phyloP scores from a whole-genome alignment of 37 sponge, comb jelly and placozoan genomes.

The Eunapius fragilis region DNA sequence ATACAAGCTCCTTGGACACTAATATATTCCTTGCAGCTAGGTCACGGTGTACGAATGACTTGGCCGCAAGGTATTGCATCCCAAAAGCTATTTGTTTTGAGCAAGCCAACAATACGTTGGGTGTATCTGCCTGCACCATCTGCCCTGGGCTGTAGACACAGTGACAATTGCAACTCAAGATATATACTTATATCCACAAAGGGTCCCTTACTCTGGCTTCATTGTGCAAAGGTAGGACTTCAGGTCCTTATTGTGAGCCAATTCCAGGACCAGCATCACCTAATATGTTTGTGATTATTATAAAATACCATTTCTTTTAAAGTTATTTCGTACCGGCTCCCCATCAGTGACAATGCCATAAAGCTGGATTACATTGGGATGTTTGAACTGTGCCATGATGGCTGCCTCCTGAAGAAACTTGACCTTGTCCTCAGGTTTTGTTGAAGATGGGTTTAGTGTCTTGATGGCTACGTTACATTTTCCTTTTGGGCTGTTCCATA shows the following conservation, averaged over 20 bases:
- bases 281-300: neutral
- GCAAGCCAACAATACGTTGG: neutral
- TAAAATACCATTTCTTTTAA: too few relatives aligned
- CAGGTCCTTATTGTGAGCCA: neutral
- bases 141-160: neutral
- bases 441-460: neutral
- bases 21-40: neutral
- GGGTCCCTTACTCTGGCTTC: neutral
- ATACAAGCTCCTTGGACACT: neutral
- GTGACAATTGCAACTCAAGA: neutral
- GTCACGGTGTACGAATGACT: constrained; percentile 13
- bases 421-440: neutral
- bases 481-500: neutral
- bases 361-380: neutral
- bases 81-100: neutral
- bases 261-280: neutral
- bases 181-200: neutral
- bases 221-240: neutral
- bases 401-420: neutral
- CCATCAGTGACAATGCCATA: neutral
- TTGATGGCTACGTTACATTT: neutral
- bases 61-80: constrained; percentile 7
- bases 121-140: neutral
- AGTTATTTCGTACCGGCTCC: neutral
- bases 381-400: neutral